Percentiles rank a stretch among this genome's conserved stretches.
phyloP scores from a whole-genome alignment of 2,888 invertebrate species.

The Antheraea assamensis region DNA sequence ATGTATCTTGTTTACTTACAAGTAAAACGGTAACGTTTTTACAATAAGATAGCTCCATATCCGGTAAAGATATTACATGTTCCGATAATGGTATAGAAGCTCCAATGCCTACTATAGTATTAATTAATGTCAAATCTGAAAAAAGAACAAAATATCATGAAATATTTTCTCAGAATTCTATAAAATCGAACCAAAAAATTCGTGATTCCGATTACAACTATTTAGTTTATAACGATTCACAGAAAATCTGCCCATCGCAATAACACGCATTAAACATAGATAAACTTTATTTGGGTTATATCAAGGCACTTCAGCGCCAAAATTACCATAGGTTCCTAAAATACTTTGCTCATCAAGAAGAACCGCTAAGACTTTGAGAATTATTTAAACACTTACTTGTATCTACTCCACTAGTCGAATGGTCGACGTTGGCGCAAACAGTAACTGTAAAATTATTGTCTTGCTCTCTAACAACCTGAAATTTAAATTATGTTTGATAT shows the following conservation, averaged over 20 bases:
- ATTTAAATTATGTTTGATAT: not conserved
- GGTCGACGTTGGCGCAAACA: conserved; percentile 43
- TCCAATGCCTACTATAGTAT: conserved; percentile 36
- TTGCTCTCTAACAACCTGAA: conserved; percentile 46
- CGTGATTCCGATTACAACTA: too few species aligned
- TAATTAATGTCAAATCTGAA: conserved; percentile 42
- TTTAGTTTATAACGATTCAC: too few species aligned
- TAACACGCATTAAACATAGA: too few species aligned
- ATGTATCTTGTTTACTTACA: conserved; percentile 40
- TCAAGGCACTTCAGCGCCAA: too few species aligned
- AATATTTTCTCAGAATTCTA: too few species aligned
- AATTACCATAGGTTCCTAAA: too few species aligned
- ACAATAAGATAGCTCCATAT: conserved; percentile 24
- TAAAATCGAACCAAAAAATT: too few species aligned
- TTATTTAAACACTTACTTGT: conserved; percentile 43
- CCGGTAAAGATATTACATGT: conserved; percentile 33
- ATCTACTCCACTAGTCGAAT: conserved; percentile 31
- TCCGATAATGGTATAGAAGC: conserved; percentile 32
- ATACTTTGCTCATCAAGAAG: too few species aligned
- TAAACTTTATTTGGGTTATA: too few species aligned
- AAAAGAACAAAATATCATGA: not conserved
- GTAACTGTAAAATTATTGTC: conserved; percentile 40
- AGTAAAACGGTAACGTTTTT: conserved; percentile 37
- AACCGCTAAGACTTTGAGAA: too few species aligned
- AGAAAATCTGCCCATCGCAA: too few species aligned